These are phyloP conservation scores for Sinocyclocheilus rhinocerous DNA, from an alignment of 2,113 vertebrate genomes.

Conservation along the genomic window DNA sequence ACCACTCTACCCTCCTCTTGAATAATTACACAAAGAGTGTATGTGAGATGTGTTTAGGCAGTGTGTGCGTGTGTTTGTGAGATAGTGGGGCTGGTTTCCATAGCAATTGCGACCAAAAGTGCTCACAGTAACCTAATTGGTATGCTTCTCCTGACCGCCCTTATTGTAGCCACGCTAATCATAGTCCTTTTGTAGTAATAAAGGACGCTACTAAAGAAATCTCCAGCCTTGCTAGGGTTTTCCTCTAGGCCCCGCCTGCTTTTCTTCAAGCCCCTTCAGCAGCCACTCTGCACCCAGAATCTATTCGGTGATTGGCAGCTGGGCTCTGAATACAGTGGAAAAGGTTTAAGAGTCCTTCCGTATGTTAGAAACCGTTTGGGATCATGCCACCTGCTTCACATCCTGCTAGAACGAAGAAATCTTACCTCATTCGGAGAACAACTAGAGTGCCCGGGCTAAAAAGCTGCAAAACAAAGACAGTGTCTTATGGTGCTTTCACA, in stretches of 20 bases:
- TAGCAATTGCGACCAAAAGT: slow-evolving; percentile 86
- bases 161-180: slow-evolving; percentile 92
- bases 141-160: slow-evolving; percentile 87
- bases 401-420: slow-evolving; percentile 44
- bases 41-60: slow-evolving; percentile 47
- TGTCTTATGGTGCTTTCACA: slow-evolving; percentile 13
- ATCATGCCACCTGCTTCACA: slow-evolving; percentile 54
- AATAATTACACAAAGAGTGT: slow-evolving; percentile 50
- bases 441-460: slow-evolving; percentile 22
- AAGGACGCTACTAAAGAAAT: slow-evolving; percentile 90
- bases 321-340: slow-evolving; percentile 46
- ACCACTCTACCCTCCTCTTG: slow-evolving; percentile 48
- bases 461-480: slow-evolving; percentile 25
- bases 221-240: slow-evolving; percentile 86
- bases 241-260: slow-evolving; percentile 54
- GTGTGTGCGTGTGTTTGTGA: slow-evolving; percentile 43
- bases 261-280: slow-evolving; percentile 48
- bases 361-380: slow-evolving; percentile 26
- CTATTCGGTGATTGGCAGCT: slow-evolving; percentile 51
- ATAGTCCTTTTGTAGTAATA: slow-evolving; percentile 90
- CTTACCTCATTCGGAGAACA: slow-evolving; percentile 45
- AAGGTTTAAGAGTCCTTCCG: slow-evolving; percentile 44
- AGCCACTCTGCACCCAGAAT: slow-evolving; percentile 49
- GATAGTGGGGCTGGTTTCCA: slow-evolving; percentile 75
- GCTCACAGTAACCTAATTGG: slow-evolving; percentile 86